Conservation (phyloP, 2,113 vertebrate species). For the Phainopepla nitens region DNA sequence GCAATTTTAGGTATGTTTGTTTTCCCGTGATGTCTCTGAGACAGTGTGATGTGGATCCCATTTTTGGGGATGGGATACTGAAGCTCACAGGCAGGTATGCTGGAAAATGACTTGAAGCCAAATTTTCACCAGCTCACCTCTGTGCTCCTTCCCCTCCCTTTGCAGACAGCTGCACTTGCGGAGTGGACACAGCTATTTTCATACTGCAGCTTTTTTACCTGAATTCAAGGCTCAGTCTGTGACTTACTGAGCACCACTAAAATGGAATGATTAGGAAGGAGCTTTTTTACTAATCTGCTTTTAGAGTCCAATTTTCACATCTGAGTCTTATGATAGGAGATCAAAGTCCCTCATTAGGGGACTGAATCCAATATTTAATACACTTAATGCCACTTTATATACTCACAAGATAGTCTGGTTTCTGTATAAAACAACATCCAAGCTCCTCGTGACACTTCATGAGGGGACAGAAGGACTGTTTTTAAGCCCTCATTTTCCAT, state of each 20-base stretch:
- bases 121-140: not conserved
- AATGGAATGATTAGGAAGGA: not conserved
- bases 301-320: conserved; percentile 1
- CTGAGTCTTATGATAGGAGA: conserved; percentile 2
- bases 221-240: not conserved
- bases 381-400: not conserved
- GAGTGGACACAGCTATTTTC: not conserved
- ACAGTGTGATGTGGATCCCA: not conserved
- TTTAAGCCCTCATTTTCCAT: not conserved
- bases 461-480: not conserved
- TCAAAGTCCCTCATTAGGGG: conserved; percentile 31
- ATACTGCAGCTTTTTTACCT: rapidly evolving
- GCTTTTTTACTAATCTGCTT: conserved; percentile 3
- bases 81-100: not conserved
- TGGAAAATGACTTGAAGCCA: not conserved
- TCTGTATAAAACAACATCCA: not conserved
- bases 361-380: conserved; percentile 21
- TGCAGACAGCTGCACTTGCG: not conserved
- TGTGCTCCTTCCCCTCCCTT: not conserved
- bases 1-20: not conserved
- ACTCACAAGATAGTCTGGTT: not conserved
- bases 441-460: not conserved
- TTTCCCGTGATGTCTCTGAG: not conserved
- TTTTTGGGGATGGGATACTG: not conserved
- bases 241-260: not conserved